A percentile compares a stretch with the other conserved stretches of the same genome.
phyloP scores from a whole-genome alignment of 2,797 vertebrate species.

The Gallinago nigripennis region DNA sequence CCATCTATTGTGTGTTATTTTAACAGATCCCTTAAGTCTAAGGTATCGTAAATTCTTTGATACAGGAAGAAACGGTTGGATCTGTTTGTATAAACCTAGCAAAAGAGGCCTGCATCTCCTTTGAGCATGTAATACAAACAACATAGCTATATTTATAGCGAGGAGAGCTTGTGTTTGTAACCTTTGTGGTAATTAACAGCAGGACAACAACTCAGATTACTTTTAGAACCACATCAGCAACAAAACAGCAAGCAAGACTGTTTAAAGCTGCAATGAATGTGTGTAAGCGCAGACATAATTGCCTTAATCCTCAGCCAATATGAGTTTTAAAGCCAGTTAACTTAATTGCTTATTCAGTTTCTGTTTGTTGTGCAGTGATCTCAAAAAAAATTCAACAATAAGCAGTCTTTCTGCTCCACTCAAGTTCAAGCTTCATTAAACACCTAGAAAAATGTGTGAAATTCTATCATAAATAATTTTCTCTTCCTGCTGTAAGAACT shows the following conservation, averaged over 20 bases:
- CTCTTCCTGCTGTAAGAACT: not conserved
- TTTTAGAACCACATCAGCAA: slow-evolving; percentile 20
- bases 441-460: slow-evolving; percentile 43
- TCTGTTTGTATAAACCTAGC: not conserved
- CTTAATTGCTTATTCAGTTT: slow-evolving; percentile 60
- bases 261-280: slow-evolving; percentile 26
- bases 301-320: slow-evolving; percentile 54
- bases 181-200: not conserved
- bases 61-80: not conserved
- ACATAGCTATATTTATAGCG: not conserved
- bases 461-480: slow-evolving; percentile 32
- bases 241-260: slow-evolving; percentile 10
- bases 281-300: slow-evolving; percentile 36
- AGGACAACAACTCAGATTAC: not conserved
- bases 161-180: slow-evolving; percentile 10
- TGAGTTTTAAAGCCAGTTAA: slow-evolving; percentile 56
- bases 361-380: slow-evolving; percentile 64
- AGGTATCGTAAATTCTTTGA: not conserved
- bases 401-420: slow-evolving; percentile 17
- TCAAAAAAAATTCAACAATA: slow-evolving; percentile 40
- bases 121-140: not conserved
- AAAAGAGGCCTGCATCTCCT: not conserved
- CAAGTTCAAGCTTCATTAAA: slow-evolving; percentile 58
- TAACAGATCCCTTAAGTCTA: not conserved
- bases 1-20: not conserved